Base-by-base conservation (phyloP, 2,113 vertebrate genomes). In the Ictalurus furcatus region DNA sequence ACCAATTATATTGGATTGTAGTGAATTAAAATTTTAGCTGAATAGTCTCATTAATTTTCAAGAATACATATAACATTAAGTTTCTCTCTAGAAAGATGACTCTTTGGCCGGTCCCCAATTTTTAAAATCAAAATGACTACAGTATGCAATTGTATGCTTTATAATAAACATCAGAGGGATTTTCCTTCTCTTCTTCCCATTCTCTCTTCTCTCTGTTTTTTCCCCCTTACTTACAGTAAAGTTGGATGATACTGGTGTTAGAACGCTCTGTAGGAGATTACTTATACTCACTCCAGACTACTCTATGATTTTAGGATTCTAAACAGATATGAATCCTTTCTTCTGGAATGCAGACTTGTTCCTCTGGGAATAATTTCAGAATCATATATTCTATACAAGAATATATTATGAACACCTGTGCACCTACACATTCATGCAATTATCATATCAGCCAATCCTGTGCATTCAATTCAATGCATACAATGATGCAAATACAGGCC, bases 1-100 rank as follows among this genome's bases (percentile, higher is more conserved):
- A 34, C 14, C 63, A 85, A 59, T 44, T 89, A 59, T 82, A 63
- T 63, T 88, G 30, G n/a, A 17, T 9, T 79, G 76, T n/a, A 80
- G 54, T 58, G 52, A 54, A 37, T 71, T 34, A 34, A 6, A 19
- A 19, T 73, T 71, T 73, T 19, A 69, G 30, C 16, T 37, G 30
- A 73, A 37, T 73, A 37, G 69, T 73, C 16, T 73, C 37, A 34
- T 71, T 44, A 23, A 3, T 76, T 23, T 76, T 76, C 6, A 76
- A 74, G 19, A 16, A 71, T 34, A 71, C 30, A 40, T 13, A 52
- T 48, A 2, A 14, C 74, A 78, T 44, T 4, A 16, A 74, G 73
- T 44, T 44, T 74, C 73, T 74, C 21, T 44, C 19, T 23, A 44
- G 37, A 37, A 19, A n/a, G 65, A 71, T 16, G 67, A 13, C 30